These are phyloP conservation scores for Trichonephila clavata DNA, from an alignment of 1,140 invertebrate species.

Conservation along the genomic window DNA sequence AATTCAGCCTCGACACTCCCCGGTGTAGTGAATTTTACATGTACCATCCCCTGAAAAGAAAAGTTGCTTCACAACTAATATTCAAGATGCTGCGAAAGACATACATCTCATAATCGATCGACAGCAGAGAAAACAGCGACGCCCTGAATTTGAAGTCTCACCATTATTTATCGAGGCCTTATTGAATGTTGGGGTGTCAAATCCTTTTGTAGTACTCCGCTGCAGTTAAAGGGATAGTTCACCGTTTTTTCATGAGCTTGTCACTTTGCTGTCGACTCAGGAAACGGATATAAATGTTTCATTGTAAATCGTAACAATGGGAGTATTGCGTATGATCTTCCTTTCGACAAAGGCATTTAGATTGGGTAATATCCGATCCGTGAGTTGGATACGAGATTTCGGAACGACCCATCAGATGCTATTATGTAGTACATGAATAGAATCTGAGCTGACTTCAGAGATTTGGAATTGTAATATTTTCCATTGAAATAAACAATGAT, in stretches of 20 bases:
- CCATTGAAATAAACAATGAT: no score
- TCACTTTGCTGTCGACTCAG: not conserved
- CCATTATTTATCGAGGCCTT: slow-evolving; percentile 20
- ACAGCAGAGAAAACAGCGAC: not conserved
- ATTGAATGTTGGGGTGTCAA: slow-evolving; percentile 29
- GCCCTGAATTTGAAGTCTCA: slow-evolving; percentile 18
- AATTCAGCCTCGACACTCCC: not conserved
- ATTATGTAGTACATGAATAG: no score
- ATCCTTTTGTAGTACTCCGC: slow-evolving; percentile 26
- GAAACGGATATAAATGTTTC: slow-evolving; percentile 25
- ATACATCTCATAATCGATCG: slow-evolving; percentile 15
- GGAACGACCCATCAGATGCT: no score
- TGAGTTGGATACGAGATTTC: no score
- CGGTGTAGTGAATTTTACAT: not conserved
- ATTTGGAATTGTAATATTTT: no score
- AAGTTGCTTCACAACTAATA: slow-evolving; percentile 4
- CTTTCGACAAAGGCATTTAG: no score
- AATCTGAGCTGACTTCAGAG: no score
- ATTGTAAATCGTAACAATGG: not conserved
- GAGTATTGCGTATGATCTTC: not conserved
- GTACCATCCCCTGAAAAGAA: not conserved
- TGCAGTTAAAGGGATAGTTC: not conserved
- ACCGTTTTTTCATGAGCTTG: not conserved
- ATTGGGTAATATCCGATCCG: no score
- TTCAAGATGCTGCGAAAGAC: slow-evolving; percentile 24